Conservation (phyloP, 2,113 vertebrate species). For the Heloderma charlesbogerti region DNA sequence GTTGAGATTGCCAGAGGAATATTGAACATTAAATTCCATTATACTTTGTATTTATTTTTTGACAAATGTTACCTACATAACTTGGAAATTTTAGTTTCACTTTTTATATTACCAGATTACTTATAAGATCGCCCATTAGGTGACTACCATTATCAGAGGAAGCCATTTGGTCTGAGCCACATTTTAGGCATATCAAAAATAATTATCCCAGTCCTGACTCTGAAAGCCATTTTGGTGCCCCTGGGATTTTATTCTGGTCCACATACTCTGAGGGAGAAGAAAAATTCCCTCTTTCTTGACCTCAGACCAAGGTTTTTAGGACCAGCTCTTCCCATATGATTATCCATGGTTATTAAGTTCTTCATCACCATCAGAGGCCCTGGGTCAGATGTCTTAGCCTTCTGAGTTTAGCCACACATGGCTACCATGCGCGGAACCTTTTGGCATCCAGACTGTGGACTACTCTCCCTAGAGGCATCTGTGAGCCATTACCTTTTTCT, state of each 20-base stretch:
- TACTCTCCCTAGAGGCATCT: not conserved
- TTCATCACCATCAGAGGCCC: not conserved
- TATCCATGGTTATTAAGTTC: not conserved
- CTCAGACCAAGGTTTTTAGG: not conserved
- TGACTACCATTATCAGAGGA: no score
- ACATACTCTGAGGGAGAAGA: not conserved
- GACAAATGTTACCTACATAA: not conserved
- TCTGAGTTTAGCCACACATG: not conserved
- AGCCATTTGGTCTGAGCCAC: not conserved
- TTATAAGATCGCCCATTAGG: no score
- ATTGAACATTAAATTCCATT: conserved; percentile 23
- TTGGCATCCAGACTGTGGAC: not conserved
- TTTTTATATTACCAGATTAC: no score
- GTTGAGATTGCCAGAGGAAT: not conserved
- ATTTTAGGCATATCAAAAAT: not conserved
- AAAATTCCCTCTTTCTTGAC: not conserved
- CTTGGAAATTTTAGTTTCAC: not conserved
- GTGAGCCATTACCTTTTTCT: no score
- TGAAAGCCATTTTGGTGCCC: not conserved
- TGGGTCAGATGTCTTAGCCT: not conserved
- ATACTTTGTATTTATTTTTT: conserved; percentile 3
- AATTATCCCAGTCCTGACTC: not conserved
- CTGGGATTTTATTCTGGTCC: not conserved
- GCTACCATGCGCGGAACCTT: not conserved
- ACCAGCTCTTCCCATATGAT: not conserved